Base-by-base conservation (phyloP, 2,113 vertebrate species). In the Sigmodon hispidus region DNA sequence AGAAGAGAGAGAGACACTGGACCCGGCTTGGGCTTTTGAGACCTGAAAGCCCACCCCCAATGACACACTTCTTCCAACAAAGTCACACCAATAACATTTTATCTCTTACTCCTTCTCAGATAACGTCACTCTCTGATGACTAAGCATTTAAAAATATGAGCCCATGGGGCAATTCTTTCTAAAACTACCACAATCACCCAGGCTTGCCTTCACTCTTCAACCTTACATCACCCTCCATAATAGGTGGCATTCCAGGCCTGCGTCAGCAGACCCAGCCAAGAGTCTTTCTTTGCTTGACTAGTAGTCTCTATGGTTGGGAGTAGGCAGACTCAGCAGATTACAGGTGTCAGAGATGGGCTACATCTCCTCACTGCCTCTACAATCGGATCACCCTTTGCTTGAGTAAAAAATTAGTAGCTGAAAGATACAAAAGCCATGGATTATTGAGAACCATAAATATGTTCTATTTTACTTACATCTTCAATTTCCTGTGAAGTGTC, bases 381-480 rank as follows among this genome's bases (percentile, higher is more conserved):
- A 40, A 70, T 55, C 21, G 21, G n/a, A 29, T 34, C 50, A 40
- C 80, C 36, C n/a, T 52, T 17, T 34, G n/a, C 77, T 81, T 43
- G 19, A 10, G 21, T 77, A 10, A 52, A 94, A 94, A 31, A 43
- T 2, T 16, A 15, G 7, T 12, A 52, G 69, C 5, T 31, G 4
- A 92, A 85, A 95, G n/a, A 94, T 90, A 67, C 0, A 88, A 72
- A 96, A 91, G 24, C 13, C 52, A n/a, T 29, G 5, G 10, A 59
- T 72, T 88, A 75, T 19, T 52, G 5, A 85, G 43, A 86, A 31
- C 52, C 22, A n/a, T 73, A 24, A 9, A 2, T 4, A 72, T 16
- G 3, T 7, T 87, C 36, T 31, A 36, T 81, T 96, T 83, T 63
- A 55, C 43, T 70, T 94, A 70, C 95, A 84, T 69, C 15, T 91